These are phyloP conservation scores for Phoebastria nigripes DNA, from an alignment of 2,797 vertebrate genomes.

Conservation along the genomic window DNA sequence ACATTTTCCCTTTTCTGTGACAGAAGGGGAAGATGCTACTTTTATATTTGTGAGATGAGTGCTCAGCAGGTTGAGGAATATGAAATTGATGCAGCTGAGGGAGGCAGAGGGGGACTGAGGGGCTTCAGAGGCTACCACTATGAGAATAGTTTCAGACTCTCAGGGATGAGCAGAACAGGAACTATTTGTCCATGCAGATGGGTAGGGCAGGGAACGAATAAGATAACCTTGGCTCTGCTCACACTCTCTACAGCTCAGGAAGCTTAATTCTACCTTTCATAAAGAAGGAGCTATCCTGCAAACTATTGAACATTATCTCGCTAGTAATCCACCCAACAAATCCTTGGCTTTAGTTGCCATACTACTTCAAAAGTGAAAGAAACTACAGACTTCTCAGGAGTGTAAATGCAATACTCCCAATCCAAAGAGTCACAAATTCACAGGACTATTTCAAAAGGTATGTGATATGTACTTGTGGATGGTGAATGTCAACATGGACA, in stretches of 20 bases:
- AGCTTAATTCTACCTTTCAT: neutral
- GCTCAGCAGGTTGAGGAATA: neutral
- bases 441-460: neutral
- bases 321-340: neutral
- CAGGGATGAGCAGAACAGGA: neutral
- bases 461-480: neutral
- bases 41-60: neutral
- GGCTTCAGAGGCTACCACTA: neutral
- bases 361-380: neutral
- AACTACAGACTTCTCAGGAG: neutral
- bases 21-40: neutral
- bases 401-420: neutral
- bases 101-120: neutral
- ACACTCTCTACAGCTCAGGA: neutral
- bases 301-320: neutral
- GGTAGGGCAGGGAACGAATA: neutral
- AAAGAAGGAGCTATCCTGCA: neutral
- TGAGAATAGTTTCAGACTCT: neutral
- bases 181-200: neutral
- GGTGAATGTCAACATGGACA: neutral
- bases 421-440: neutral
- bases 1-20: neutral
- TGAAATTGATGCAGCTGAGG: neutral
- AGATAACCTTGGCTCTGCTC: neutral
- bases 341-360: neutral